Base-by-base conservation (phyloP, 2,113 vertebrate species). In the Ranitomeya variabilis region DNA sequence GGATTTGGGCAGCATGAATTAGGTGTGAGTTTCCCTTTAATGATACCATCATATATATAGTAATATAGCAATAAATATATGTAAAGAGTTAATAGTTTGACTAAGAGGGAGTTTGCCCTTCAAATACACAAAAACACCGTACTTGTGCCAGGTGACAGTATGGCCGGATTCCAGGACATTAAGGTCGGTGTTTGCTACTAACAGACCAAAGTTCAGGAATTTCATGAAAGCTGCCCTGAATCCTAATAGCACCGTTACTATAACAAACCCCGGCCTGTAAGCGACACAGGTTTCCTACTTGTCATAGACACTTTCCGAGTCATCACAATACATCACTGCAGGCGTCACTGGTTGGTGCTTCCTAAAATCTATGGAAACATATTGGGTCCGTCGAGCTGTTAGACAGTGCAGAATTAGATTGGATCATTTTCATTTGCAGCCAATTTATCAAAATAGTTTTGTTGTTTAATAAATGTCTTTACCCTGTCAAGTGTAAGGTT, bases 151-250 rank as follows among this genome's bases (percentile, higher is more conserved):
- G 86, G 86, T 81, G 78, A 73, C 31, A 59, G 23, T 21, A 82
- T 88, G 87, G 80, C 80, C 0, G 19, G 0, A 6, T 15, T 71
- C 87, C 79, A 82, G 69, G 21, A 83, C 18, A 71, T 69, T 57
- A 31, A 71, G 78, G 64, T 51, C 19, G n/a, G 19, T 83, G 69
- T 88, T 76, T 88, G 69, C 67, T 88, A 19, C 57, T n/a, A 64
- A 51, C 57, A 83, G 79, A 71, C 62, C 87, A 88, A 88, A 88
- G 87, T 88, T 62, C 78, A 87, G 76, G 62, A 87, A n/a, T 26
- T 64, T 54, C 13, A 18, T 87, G 62, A 14, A 66, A 87, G 26
- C 76, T 54, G 85, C 11, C 15, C 73, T 60, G 26, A 57, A 78
- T 76, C 12, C 31, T 74, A 86, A 71, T 71, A 84, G 18, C 64